Base-by-base conservation (phyloP, 1,140 invertebrate genomes). In the Colletes latitarsis region DNA sequence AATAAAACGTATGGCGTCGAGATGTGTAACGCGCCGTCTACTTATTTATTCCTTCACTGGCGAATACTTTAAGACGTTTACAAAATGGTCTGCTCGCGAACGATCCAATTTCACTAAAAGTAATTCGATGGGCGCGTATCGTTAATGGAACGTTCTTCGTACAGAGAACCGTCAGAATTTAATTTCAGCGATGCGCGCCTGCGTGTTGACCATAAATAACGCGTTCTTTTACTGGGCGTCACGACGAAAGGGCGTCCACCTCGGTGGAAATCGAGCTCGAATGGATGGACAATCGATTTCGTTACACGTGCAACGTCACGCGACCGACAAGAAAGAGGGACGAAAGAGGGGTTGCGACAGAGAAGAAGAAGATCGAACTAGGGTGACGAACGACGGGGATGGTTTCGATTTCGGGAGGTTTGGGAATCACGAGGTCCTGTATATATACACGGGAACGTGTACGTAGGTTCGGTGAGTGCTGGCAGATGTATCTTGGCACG, bases 401-500 rank as follows among this genome's bases (percentile, higher is more conserved):
- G 66, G 19, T 69, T 60, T 69, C 14, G 73, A 14, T 69, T 76
- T 57, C 41, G 30, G 15, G 41, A 8, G 52, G 12, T 6, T 3
- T 9, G 53, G 66, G 6, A 21, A 46, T 12, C 39, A n/a, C 60
- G 58, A 43, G 17, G 6, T 4, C n/a, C 30, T 21, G 53, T 17
- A 53, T n/a, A 55, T 41, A 39, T 41, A 60, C 43, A 72, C 1
- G 10, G 8, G 53, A 60, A 4, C 64, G 71, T 72, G 41, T 71
- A 57, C 57, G 58, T 60, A 39, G 58, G 57, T 53, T 74, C 76
- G 41, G 69, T 68, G 78, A 88, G 78, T 74, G 78, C 76, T 86
- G 85, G 85, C 85, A 89, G 84, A 90, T 90, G 82, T 89, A 89
- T 85, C 83, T 89, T 92, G 90, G 90, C 90, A 88, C 55, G 66